A percentile compares a stretch with the other conserved stretches of the same genome.
Evolutionary conservation across 2,113 vertebrate genomes (phyloP).

Genomic region (Leptobrachium ailaonicum): DNA sequence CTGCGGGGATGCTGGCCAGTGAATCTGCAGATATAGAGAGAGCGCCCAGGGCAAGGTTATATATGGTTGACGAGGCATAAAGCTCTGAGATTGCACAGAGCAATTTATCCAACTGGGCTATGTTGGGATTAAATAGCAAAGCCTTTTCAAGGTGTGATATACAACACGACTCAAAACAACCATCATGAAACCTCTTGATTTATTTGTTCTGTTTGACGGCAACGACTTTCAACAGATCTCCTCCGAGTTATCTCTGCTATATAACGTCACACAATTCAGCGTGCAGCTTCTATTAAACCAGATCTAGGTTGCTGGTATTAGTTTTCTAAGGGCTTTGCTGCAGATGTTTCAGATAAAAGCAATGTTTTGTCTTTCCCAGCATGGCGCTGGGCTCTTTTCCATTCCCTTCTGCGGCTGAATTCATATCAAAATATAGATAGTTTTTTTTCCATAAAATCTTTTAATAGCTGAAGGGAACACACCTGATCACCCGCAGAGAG

Average conservation of each 20-base stretch:
- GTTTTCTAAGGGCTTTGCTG: not conserved
- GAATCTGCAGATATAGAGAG: slow-evolving; percentile 76
- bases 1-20: slow-evolving; percentile 90
- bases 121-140: not conserved
- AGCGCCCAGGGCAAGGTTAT: not conserved
- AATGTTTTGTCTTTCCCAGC: not conserved
- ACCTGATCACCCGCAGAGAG: not conserved
- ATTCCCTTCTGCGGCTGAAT: not conserved
- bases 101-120: not conserved
- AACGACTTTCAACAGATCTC: not conserved
- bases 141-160: not conserved
- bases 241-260: not conserved
- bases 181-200: too few species aligned
- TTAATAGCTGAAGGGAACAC: not conserved
- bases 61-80: not conserved
- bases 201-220: not conserved
- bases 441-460: too few species aligned
- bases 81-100: not conserved
- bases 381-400: not conserved
- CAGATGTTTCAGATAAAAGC: not conserved
- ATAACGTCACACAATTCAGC: not conserved
- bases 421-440: too few species aligned
- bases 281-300: not conserved
- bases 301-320: not conserved
- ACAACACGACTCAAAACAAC: not conserved